These are phyloP conservation scores for Hemiscyllium ocellatum DNA, from an alignment of 2,113 vertebrate genomes.

Conservation along the genomic window DNA sequence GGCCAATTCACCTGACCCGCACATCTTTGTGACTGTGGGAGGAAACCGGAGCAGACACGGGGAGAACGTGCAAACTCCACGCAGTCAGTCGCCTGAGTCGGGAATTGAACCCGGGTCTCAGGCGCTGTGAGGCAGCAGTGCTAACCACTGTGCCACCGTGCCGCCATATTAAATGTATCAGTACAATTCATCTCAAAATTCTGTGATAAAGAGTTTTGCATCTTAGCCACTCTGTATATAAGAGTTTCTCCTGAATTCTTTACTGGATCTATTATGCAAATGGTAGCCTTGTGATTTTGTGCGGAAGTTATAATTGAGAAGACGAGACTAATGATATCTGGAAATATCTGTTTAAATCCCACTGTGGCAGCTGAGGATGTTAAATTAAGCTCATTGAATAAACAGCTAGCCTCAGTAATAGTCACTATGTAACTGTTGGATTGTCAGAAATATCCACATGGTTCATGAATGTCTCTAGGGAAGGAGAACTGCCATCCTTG, in stretches of 20 bases:
- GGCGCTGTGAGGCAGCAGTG: too few relatives aligned
- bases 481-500: not conserved
- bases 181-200: not conserved
- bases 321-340: not conserved
- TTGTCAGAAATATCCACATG: not conserved
- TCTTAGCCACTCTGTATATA: not conserved
- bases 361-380: not conserved
- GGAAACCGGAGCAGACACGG: too few relatives aligned
- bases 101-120: too few relatives aligned
- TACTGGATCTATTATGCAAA: not conserved
- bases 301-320: not conserved
- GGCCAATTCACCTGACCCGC: too few relatives aligned
- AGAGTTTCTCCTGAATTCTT: not conserved
- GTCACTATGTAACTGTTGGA: not conserved
- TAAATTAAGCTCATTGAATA: not conserved
- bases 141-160: too few relatives aligned
- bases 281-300: not conserved
- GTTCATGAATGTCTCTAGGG: not conserved
- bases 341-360: not conserved
- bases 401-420: not conserved
- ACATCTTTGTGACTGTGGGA: too few relatives aligned
- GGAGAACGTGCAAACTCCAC: too few relatives aligned
- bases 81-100: too few relatives aligned
- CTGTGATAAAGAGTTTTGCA: not conserved
- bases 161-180: not conserved